phyloP scores from a whole-genome alignment of 2,113 vertebrate genomes.

The Crotalus viridis region DNA sequence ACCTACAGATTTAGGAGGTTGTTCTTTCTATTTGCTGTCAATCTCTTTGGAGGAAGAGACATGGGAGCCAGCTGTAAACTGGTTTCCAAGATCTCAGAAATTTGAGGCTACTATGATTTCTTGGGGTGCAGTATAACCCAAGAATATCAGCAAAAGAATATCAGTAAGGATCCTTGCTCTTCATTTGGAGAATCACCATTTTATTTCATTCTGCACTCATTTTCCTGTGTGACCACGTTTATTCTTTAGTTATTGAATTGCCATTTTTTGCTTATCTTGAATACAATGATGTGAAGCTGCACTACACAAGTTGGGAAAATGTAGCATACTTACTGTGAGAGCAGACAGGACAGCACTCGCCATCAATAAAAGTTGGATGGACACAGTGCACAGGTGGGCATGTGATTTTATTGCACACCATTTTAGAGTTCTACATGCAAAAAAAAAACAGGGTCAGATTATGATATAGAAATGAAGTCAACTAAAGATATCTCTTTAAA shows the following conservation, averaged over 20 bases:
- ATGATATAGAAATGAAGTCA: slow-evolving; percentile 26
- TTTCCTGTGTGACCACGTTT: not conserved
- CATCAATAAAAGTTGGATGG: slow-evolving; percentile 84
- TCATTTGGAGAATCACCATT: not conserved
- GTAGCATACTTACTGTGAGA: slow-evolving; percentile 79
- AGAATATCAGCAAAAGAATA: not conserved
- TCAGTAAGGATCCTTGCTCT: not conserved
- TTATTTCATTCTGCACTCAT: not conserved
- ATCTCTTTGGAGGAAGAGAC: not conserved
- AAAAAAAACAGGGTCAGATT: not conserved
- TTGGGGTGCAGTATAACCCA: not conserved
- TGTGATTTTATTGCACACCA: slow-evolving; percentile 90
- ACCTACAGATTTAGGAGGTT: not conserved
- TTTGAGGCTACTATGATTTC: not conserved
- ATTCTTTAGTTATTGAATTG: not conserved
- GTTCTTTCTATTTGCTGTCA: not conserved
- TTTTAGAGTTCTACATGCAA: slow-evolving; percentile 86
- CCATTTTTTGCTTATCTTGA: not conserved
- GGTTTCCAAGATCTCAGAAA: not conserved
- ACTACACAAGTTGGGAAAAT: not conserved
- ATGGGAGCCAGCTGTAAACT: not conserved
- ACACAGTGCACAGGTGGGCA: slow-evolving; percentile 89
- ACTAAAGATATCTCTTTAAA: not conserved
- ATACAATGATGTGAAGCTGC: not conserved
- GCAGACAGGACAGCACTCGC: slow-evolving; percentile 92